A percentile compares a stretch with the other conserved stretches of the same genome.
phyloP scores from a whole-genome alignment of 2,113 vertebrate species.

The Callopanchax toddi region DNA sequence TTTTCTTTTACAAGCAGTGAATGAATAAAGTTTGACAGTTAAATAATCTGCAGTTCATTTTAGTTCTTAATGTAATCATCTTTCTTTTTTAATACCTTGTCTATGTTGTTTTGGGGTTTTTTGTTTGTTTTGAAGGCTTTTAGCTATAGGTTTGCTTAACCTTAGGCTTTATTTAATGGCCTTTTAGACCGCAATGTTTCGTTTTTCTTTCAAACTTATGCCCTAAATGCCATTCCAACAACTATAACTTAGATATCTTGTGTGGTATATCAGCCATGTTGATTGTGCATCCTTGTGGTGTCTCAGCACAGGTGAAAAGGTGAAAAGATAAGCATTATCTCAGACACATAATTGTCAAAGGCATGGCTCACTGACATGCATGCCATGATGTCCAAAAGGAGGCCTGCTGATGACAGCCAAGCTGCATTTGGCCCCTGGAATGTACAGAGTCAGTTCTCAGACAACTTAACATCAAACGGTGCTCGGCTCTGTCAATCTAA shows the following conservation, averaged over 20 bases:
- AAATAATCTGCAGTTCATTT: too few species aligned
- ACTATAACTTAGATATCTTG: conserved; percentile 40
- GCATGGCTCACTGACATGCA: conserved; percentile 66
- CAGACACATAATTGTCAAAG: conserved; percentile 64
- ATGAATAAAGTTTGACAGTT: too few species aligned
- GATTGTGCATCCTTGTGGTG: conserved; percentile 44
- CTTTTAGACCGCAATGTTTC: not conserved
- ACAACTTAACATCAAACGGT: conserved; percentile 77
- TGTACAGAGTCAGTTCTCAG: conserved; percentile 65
- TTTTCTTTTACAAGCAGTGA: conserved; percentile 9
- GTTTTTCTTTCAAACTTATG: conserved; percentile 30
- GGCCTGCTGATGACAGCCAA: conserved; percentile 68
- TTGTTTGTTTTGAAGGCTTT: too few species aligned
- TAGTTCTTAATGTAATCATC: too few species aligned
- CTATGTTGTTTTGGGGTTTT: too few species aligned
- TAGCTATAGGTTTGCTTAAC: too few species aligned
- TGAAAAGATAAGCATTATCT: conserved; percentile 78
- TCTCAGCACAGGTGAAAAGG: conserved; percentile 68
- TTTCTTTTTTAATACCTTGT: too few species aligned
- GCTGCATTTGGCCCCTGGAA: conserved; percentile 74
- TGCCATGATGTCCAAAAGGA: conserved; percentile 58
- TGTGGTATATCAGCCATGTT: conserved; percentile 42
- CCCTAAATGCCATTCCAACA: conserved; percentile 22
- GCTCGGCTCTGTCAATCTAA: conserved; percentile 70
- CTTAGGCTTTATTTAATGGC: too few species aligned